phyloP scores from a whole-genome alignment of 2,113 vertebrate species.

The Lepidothrix coronata region DNA sequence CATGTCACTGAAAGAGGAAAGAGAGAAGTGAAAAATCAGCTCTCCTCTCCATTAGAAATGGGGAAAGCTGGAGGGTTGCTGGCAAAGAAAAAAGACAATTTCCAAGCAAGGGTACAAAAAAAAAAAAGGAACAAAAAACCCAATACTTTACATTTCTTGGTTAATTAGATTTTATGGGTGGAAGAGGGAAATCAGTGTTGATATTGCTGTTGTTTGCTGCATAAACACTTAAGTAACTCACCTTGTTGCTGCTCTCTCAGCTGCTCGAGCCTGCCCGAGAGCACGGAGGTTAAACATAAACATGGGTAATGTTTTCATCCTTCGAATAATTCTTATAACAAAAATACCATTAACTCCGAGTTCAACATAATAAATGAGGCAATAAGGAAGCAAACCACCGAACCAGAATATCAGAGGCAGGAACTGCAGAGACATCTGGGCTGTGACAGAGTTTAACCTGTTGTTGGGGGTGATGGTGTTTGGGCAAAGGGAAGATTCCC shows the following conservation, averaged over 20 bases:
- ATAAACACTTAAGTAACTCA: not conserved
- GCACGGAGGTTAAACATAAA: not conserved
- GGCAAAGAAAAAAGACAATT: not conserved
- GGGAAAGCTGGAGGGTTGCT: not conserved
- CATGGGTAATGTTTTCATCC: not conserved
- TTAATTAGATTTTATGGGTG: not conserved
- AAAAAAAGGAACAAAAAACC: not conserved
- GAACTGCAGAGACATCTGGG: not conserved
- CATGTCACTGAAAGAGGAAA: not conserved
- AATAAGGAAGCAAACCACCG: slow-evolving; percentile 28
- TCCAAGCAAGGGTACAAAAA: not conserved
- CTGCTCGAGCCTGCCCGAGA: not conserved
- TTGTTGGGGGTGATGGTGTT: not conserved
- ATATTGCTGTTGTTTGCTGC: not conserved
- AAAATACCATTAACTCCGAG: not conserved
- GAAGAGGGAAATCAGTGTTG: not conserved
- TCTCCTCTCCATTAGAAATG: not conserved
- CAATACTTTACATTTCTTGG: not conserved
- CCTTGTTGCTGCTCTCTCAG: not conserved
- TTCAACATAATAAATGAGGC: not conserved
- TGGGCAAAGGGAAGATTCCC: not conserved
- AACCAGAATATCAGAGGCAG: not conserved
- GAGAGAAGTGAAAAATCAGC: not conserved
- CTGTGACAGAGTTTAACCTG: not conserved
- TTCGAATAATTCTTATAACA: not conserved